Percentiles rank a stretch among this genome's conserved stretches.
Conservation (phyloP, 2,797 vertebrate genomes). For the Malacoraja senta region DNA sequence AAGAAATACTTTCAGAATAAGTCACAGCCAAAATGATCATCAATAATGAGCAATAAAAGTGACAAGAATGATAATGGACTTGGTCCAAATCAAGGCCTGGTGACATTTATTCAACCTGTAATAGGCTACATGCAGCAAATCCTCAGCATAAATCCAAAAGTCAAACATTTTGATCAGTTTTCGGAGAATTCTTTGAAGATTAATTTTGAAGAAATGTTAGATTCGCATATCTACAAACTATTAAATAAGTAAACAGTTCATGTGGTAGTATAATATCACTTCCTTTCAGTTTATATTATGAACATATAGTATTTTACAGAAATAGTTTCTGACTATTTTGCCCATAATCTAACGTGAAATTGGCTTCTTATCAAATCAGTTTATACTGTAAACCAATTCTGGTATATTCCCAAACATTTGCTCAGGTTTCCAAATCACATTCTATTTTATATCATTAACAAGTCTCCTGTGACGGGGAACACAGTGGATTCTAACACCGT, state of each 20-base stretch:
- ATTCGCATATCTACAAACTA: background rate
- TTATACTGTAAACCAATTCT: background rate
- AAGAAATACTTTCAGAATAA: conserved; percentile 9
- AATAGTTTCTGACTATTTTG: background rate
- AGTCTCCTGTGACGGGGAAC: background rate
- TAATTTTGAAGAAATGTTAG: background rate
- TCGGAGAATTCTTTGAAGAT: conserved; percentile 16
- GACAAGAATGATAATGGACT: conserved; percentile 17
- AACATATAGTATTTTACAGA: background rate
- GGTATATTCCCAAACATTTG: background rate
- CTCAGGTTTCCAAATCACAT: background rate
- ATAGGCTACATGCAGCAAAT: background rate
- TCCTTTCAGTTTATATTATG: background rate
- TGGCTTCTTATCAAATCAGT: conserved; percentile 1
- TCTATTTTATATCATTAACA: background rate
- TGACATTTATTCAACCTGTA: conserved; percentile 10
- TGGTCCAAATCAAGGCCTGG: background rate
- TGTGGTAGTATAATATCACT: background rate
- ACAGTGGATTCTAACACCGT: background rate
- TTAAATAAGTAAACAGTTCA: conserved; percentile 23
- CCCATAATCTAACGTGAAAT: background rate
- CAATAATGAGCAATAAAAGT: conserved; percentile 12
- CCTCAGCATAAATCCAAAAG: background rate
- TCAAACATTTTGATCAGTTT: conserved; percentile 8
- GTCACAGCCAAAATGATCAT: conserved; percentile 25